A percentile compares a stretch with the other conserved stretches of the same genome.
These are phyloP conservation scores for Scortum barcoo DNA, from an alignment of 2,113 vertebrate genomes.

Conservation along the genomic window DNA sequence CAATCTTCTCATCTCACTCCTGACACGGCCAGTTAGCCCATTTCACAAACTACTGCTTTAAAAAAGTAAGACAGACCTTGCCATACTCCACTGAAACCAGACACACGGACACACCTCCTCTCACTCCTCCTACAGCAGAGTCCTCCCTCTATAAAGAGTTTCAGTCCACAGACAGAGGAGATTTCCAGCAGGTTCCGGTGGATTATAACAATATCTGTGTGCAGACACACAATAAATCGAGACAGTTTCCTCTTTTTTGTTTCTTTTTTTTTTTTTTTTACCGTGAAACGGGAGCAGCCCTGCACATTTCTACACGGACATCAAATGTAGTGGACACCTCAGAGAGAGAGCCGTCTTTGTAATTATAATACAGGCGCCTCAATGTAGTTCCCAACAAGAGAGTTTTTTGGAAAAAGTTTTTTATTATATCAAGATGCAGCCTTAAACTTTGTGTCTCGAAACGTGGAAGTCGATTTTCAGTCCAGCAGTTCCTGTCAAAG, in stretches of 20 bases:
- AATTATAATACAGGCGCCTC: constrained; percentile 2
- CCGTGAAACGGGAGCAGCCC: background rate
- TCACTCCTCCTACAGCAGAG: constrained; percentile 10
- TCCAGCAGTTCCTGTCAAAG: constrained; percentile 4
- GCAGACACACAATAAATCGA: background rate
- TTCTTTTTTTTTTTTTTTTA: background rate
- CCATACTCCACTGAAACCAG: too few species aligned
- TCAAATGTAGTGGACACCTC: constrained; percentile 8
- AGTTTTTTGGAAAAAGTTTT: background rate
- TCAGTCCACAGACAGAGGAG: background rate
- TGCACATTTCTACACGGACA: background rate
- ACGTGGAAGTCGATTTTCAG: constrained; percentile 35
- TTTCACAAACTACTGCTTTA: background rate
- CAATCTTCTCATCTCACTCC: background rate
- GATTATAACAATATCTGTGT: too few species aligned
- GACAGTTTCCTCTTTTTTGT: background rate
- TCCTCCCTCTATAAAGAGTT: constrained; percentile 51
- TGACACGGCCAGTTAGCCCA: too few species aligned
- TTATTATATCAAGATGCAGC: constrained; percentile 46
- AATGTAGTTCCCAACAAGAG: constrained; percentile 42
- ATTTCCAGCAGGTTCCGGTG: background rate
- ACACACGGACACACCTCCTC: constrained; percentile 27
- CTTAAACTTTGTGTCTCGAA: background rate
- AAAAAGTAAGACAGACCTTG: background rate
- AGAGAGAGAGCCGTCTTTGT: constrained; percentile 1